Base-by-base conservation (phyloP, 2,797 vertebrate genomes). In the Myripristis murdjan region DNA sequence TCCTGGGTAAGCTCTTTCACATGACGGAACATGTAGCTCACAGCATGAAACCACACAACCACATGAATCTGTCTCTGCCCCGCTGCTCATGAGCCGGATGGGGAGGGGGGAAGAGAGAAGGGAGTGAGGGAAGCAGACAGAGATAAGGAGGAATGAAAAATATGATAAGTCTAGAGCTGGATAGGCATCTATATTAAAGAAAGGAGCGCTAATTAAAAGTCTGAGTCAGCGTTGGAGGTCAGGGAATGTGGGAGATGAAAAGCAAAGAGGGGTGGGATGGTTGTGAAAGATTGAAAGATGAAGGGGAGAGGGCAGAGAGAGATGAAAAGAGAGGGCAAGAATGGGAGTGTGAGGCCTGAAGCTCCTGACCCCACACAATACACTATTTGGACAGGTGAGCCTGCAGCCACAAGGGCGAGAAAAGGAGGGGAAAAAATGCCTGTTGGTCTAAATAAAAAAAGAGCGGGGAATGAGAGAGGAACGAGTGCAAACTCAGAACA, bases 1-100 rank as follows among this genome's bases (percentile, higher is more conserved):
- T n/a, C 48, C 72, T 14, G 18, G 61, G 37, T 75, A 83, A 91
- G 71, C 87, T 73, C 67, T 81, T 73, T 91, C 91, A 88, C 84
- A 83, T 87, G 84, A 90, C 8, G 3, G 70, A 78, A 87, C 79
- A 82, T 82, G 86, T 52, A 77, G 80, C 76, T 79, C 78, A 56
- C 62, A 10, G 76, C 5, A 1, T 48, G 66, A 58, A 82, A 75
- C 75, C 77, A 59, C 83, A 67, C 3, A 0, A 79, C 79, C 87
- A 81, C 82, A 86, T 79, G 73, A 73, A 82, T 82, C 37, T 47
- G 72, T 63, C 70, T 61, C 26, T 33, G 15, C 66, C 57, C n/a
- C 23, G 35, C 33, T 41, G 58, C 59, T 64, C 33, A 22, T 54
- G 24, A 67, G 64, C 61, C 56, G 76, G 70, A 64, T 31, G 63